A percentile compares a stretch with the other conserved stretches of the same genome.
phyloP scores from a whole-genome alignment of 92 coral and sea anemone genomes.

The Heliopora coerulea region DNA sequence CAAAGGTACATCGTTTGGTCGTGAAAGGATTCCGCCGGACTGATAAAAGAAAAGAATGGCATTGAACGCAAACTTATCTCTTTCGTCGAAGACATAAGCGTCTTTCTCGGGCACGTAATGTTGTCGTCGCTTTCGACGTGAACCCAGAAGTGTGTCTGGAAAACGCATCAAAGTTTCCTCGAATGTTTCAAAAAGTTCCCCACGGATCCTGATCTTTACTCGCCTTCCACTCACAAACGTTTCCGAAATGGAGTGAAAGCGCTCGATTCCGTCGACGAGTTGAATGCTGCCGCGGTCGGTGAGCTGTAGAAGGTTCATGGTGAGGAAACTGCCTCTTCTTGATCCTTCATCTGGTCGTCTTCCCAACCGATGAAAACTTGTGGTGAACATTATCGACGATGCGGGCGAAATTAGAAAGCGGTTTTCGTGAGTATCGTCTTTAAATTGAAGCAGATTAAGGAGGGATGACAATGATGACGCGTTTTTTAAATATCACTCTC shows the following conservation, averaged over 20 bases:
- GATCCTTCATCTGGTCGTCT: constrained; percentile 18
- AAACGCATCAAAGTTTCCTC: constrained; percentile 87
- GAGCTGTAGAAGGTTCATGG: constrained; percentile 35
- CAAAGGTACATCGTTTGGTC: constrained; percentile 78
- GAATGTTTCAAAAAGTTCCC: constrained; percentile 88
- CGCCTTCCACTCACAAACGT: constrained; percentile 70
- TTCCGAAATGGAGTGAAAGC: constrained; percentile 16
- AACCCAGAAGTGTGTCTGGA: constrained; percentile 88
- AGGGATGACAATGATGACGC: background rate
- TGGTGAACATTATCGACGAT: constrained; percentile 4
- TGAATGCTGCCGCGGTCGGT: constrained; percentile 37
- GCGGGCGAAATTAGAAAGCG: constrained; percentile 24
- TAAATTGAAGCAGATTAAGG: constrained; percentile 28
- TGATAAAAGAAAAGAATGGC: constrained; percentile 93
- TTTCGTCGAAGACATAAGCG: constrained; percentile 62
- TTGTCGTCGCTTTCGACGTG: constrained; percentile 60
- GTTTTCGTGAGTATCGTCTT: constrained; percentile 10
- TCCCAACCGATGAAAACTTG: background rate
- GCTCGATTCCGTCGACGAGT: constrained; percentile 33
- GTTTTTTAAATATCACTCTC: constrained; percentile 13
- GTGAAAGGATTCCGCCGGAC: constrained; percentile 84
- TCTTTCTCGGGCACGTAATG: constrained; percentile 59
- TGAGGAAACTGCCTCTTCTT: constrained; percentile 24
- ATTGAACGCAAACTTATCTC: constrained; percentile 76
- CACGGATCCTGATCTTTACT: constrained; percentile 78